These are phyloP conservation scores for Trichopoda pennipes DNA, from an alignment of 2,888 invertebrate genomes.

Conservation along the genomic window DNA sequence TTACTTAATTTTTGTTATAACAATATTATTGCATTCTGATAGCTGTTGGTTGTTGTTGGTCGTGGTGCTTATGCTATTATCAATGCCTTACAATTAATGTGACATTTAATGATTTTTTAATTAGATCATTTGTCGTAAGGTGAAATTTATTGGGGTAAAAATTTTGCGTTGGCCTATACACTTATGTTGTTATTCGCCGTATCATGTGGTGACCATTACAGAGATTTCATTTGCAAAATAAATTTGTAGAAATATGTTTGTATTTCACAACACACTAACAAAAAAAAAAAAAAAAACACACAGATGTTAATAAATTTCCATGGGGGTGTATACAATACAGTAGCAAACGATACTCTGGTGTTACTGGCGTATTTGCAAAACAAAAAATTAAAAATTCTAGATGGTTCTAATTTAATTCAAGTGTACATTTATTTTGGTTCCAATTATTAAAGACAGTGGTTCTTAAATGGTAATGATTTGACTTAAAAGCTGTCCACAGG, in stretches of 20 bases:
- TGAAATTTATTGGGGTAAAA: conserved; percentile 66
- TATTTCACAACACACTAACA: no score
- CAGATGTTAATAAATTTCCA: no score
- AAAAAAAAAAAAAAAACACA: no score
- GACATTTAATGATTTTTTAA: conserved; percentile 71
- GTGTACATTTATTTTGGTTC: not conserved
- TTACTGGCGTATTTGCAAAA: not conserved
- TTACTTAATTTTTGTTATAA: conserved; percentile 34
- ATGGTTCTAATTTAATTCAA: conserved; percentile 22
- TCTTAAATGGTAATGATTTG: not conserved
- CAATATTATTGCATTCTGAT: not conserved
- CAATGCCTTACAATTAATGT: conserved; percentile 53
- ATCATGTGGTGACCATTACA: conserved; percentile 33
- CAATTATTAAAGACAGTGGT: conserved; percentile 12
- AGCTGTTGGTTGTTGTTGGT: conserved; percentile 4
- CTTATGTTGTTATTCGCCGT: not conserved
- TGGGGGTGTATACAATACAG: not conserved
- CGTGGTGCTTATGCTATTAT: conserved; percentile 24
- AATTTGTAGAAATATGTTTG: not conserved
- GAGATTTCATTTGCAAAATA: conserved; percentile 42
- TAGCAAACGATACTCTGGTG: not conserved
- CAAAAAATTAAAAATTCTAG: not conserved
- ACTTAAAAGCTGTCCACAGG: no score
- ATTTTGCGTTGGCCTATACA: conserved; percentile 43
- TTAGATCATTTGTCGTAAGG: conserved; percentile 68